These are phyloP conservation scores for Anorthoa munda DNA, from an alignment of 2,888 invertebrate species.

Conservation along the genomic window DNA sequence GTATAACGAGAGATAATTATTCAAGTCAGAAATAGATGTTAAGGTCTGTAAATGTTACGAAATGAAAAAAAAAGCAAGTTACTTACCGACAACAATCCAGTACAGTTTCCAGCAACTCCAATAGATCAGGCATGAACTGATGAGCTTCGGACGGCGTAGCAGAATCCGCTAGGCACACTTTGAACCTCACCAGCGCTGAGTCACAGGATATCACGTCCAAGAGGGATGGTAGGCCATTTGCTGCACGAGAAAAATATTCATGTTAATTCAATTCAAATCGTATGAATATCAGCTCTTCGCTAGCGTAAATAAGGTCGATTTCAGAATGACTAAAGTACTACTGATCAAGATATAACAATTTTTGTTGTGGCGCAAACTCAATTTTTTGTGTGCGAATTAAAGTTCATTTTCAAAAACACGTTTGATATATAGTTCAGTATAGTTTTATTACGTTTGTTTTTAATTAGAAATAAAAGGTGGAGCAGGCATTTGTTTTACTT, in stretches of 20 bases:
- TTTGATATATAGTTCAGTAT: no score
- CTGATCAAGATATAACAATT: no score
- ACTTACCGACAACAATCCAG: conserved; percentile 92
- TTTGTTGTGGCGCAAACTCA: background rate
- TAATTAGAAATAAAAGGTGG: background rate
- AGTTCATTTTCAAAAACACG: no score
- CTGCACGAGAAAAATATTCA: conserved; percentile 63
- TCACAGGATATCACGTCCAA: conserved; percentile 94
- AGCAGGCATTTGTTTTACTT: conserved; percentile 60
- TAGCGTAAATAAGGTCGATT: no score
- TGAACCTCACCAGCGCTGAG: conserved; percentile 94
- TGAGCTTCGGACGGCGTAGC: conserved; percentile 87
- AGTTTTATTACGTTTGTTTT: no score
- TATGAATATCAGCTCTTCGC: background rate
- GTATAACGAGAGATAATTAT: no score
- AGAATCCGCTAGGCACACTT: conserved; percentile 90
- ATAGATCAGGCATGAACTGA: conserved; percentile 92
- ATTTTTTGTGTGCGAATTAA: background rate
- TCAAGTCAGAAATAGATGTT: no score
- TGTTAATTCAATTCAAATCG: background rate
- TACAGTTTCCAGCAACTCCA: conserved; percentile 92
- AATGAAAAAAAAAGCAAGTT: background rate
- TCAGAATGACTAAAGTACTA: no score
- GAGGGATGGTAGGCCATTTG: conserved; percentile 92
- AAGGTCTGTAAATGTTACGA: no score